Percentiles rank a stretch among this genome's conserved stretches.
phyloP scores from a whole-genome alignment of 2,113 vertebrate genomes.

The Narcine bancroftii region DNA sequence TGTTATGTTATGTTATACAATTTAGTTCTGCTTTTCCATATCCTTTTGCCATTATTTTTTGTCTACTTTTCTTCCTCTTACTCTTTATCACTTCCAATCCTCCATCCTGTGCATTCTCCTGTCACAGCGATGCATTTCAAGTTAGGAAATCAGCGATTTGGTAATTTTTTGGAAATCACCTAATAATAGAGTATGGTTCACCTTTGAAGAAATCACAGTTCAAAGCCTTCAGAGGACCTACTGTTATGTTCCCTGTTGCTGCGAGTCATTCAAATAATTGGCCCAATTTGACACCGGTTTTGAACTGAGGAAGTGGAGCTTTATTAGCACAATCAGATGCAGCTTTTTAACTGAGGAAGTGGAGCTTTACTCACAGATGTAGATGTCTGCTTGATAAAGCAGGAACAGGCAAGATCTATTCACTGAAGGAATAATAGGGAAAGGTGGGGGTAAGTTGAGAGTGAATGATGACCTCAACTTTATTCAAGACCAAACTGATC shows the following conservation, averaged over 20 bases:
- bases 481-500: neutral
- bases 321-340: constrained; percentile 81
- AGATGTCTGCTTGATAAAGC: constrained; percentile 69
- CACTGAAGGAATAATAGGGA: constrained; percentile 64
- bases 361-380: constrained; percentile 70
- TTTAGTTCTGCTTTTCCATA: constrained; percentile 35
- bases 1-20: too few species aligned
- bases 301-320: constrained; percentile 72
- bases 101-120: constrained; percentile 1
- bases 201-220: constrained; percentile 77
- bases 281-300: constrained; percentile 73
- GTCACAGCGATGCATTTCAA: constrained; percentile 58
- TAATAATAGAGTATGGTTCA: constrained; percentile 63
- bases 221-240: constrained; percentile 63
- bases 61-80: constrained; percentile 21
- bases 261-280: constrained; percentile 82
- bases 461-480: constrained; percentile 24
- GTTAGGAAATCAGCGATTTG: constrained; percentile 65
- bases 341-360: constrained; percentile 72
- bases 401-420: constrained; percentile 75
- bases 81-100: constrained; percentile 10
- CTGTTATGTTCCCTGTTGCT: constrained; percentile 62
- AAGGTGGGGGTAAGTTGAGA: constrained; percentile 56
- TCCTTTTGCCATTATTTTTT: constrained; percentile 17
- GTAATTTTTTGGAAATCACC: constrained; percentile 62